phyloP scores from a whole-genome alignment of 1,140 invertebrate species.

The Drosophila ananassae region DNA sequence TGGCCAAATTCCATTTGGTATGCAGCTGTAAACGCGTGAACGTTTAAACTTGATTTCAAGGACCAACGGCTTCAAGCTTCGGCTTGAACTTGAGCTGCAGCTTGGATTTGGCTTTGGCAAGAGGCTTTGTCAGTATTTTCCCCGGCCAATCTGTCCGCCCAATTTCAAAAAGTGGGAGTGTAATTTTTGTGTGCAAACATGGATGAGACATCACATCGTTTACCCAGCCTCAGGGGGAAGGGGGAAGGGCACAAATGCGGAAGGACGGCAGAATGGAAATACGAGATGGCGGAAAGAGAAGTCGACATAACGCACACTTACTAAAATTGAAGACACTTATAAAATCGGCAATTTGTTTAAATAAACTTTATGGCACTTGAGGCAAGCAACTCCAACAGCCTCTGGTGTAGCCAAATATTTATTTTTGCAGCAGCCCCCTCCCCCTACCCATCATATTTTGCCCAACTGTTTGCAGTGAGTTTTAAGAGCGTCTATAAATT shows the following conservation, averaged over 20 bases:
- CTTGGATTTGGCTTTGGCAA: slow-evolving; percentile 25
- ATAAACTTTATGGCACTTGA: slow-evolving; percentile 80
- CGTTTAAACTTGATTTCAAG: slow-evolving; percentile 73
- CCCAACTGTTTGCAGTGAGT: slow-evolving; percentile 65
- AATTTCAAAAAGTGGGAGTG: slow-evolving; percentile 22
- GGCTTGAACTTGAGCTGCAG: slow-evolving; percentile 19
- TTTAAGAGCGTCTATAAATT: slow-evolving; percentile 81
- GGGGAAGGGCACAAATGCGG: background rate
- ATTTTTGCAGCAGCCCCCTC: slow-evolving; percentile 10
- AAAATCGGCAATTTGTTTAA: slow-evolving; percentile 83
- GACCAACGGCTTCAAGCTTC: slow-evolving; percentile 15
- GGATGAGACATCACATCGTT: slow-evolving; percentile 47
- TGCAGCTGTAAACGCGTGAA: slow-evolving; percentile 69
- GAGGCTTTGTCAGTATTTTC: slow-evolving; percentile 52
- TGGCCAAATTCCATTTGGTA: slow-evolving; percentile 66
- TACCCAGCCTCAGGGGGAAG: slow-evolving; percentile 23
- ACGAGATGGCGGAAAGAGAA: background rate
- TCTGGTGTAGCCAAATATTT: slow-evolving; percentile 39
- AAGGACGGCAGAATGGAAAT: background rate
- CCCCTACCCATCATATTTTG: background rate
- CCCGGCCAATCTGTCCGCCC: slow-evolving; percentile 23
- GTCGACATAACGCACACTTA: slow-evolving; percentile 69
- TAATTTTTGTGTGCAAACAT: slow-evolving; percentile 61
- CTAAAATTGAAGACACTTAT: slow-evolving; percentile 82
- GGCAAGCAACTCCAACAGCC: slow-evolving; percentile 26